A percentile compares a stretch with the other conserved stretches of the same genome.
These are phyloP conservation scores for Chaunax sp. DNA, from an alignment of 2,797 vertebrate genomes.

Conservation along the genomic window DNA sequence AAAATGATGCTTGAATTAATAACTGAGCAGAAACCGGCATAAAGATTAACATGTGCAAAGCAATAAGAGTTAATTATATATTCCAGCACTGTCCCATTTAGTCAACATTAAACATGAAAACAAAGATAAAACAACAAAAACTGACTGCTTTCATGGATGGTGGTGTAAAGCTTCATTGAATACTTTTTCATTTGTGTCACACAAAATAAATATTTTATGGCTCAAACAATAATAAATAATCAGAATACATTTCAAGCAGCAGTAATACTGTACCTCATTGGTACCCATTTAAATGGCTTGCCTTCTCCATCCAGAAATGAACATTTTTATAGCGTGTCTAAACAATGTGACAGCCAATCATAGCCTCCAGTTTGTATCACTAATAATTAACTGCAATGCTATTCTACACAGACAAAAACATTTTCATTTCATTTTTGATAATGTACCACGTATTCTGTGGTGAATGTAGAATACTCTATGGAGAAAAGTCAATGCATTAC, in stretches of 20 bases:
- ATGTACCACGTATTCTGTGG: background rate
- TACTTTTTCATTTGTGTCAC: slow-evolving; percentile 29
- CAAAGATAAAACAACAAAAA: slow-evolving; percentile 2
- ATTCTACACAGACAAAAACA: slow-evolving; percentile 13
- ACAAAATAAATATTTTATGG: slow-evolving; percentile 68
- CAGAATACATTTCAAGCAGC: slow-evolving; percentile 28
- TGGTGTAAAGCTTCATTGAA: slow-evolving; percentile 30
- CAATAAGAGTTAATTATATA: background rate
- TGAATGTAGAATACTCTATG: background rate
- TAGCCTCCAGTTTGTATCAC: slow-evolving; percentile 30
- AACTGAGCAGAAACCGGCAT: background rate
- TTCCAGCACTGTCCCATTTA: slow-evolving; percentile 3
- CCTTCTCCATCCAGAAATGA: slow-evolving; percentile 21
- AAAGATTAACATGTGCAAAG: background rate
- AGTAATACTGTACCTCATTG: slow-evolving; percentile 36
- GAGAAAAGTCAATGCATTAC: background rate
- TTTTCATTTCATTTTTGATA: background rate
- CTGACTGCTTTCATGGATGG: slow-evolving; percentile 40
- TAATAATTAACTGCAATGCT: slow-evolving; percentile 35
- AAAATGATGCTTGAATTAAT: background rate
- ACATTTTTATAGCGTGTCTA: background rate
- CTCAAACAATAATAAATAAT: slow-evolving; percentile 63
- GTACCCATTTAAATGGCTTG: slow-evolving; percentile 32
- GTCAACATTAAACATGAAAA: slow-evolving; percentile 19
- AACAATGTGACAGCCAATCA: background rate